Conservation (phyloP, 2,888 invertebrate species). For the Neoaliturus tenellus region DNA sequence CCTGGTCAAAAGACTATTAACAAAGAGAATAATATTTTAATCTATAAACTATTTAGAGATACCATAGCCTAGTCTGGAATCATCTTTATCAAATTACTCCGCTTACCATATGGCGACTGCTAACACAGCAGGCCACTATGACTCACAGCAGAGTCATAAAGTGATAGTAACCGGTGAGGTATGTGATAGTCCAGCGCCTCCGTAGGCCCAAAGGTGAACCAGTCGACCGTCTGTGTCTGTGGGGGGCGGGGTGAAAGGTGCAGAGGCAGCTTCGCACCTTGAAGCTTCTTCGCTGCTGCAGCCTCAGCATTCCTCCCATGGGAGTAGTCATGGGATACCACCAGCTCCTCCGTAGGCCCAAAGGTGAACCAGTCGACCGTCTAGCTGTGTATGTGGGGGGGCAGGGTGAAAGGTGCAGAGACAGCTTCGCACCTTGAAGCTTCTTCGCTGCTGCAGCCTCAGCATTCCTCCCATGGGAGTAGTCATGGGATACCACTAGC, state of each 20-base stretch:
- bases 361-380: background rate
- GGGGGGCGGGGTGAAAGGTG: background rate
- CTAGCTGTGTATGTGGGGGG: background rate
- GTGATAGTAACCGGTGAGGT: slow-evolving; percentile 1
- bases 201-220: slow-evolving; percentile 10
- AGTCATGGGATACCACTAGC: too few relatives aligned
- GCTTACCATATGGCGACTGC: background rate
- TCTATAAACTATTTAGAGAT: too few relatives aligned
- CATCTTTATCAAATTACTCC: too few relatives aligned
- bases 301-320: background rate
- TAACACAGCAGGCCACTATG: background rate
- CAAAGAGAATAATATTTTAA: too few relatives aligned
- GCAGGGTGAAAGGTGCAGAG: slow-evolving; percentile 11
- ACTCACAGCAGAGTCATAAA: background rate
- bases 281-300: background rate
- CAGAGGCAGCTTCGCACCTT: background rate
- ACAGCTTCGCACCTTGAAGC: background rate
- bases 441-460: background rate
- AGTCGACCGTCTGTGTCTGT: background rate
- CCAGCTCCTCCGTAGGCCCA: background rate
- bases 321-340: too few relatives aligned
- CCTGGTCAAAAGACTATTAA: too few relatives aligned
- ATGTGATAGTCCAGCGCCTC: background rate
- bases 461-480: background rate
- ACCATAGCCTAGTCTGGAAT: too few relatives aligned